These are phyloP conservation scores for Cardinalis cardinalis DNA, from an alignment of 2,113 vertebrate species.

Conservation along the genomic window DNA sequence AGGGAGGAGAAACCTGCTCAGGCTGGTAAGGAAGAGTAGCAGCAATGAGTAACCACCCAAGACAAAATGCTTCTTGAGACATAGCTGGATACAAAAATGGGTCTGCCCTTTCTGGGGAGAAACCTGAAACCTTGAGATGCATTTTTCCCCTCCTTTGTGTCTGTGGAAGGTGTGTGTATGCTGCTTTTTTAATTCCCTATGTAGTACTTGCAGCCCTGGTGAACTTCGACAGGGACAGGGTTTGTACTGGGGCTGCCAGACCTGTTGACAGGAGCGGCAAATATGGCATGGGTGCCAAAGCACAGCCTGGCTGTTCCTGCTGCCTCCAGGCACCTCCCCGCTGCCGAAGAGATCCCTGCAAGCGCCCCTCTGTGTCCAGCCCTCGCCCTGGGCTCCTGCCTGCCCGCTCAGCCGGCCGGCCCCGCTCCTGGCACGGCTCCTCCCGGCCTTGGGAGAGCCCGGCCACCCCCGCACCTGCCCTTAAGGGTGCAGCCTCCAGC, in stretches of 20 bases:
- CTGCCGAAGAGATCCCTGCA: neutral
- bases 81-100: neutral
- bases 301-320: neutral
- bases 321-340: neutral
- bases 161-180: neutral
- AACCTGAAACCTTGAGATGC: neutral
- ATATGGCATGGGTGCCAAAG: neutral
- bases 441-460: neutral
- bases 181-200: neutral
- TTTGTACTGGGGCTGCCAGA: neutral
- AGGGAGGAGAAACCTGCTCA: neutral
- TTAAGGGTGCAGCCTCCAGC: neutral
- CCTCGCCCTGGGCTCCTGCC: neutral
- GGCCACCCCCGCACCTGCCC: neutral
- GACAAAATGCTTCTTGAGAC: neutral
- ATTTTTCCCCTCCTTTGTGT: fast-evolving
- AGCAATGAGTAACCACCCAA: neutral
- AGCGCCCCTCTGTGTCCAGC: neutral
- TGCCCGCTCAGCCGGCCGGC: neutral
- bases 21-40: neutral
- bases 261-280: neutral
- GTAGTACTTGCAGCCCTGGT: too few species aligned
- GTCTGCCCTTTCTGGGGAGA: neutral
- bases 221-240: fast-evolving
- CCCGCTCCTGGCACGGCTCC: neutral